Conservation (phyloP, 2,888 invertebrate species). For the Hypsopygia costalis region DNA sequence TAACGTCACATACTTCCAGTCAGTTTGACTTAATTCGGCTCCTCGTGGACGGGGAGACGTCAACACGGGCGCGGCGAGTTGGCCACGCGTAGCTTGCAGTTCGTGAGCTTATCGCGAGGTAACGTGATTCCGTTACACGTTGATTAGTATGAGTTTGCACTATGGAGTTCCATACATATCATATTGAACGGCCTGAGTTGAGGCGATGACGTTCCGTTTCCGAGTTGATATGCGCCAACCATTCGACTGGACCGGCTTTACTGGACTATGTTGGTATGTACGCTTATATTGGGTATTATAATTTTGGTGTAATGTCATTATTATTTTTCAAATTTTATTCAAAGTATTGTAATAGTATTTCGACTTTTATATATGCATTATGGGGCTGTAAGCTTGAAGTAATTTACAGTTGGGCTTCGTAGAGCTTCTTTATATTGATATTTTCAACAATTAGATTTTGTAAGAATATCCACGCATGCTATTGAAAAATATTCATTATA, state of each 20-base stretch:
- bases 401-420: conserved; percentile 31
- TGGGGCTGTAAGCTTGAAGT: conserved; percentile 35
- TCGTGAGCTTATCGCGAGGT: no score
- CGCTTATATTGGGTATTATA: not conserved
- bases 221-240: no score
- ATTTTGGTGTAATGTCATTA: not conserved
- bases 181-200: no score
- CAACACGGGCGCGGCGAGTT: no score
- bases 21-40: no score
- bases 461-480: conserved; percentile 30
- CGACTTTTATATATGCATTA: conserved; percentile 21
- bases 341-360: conserved; percentile 4
- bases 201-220: no score
- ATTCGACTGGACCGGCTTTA: not conserved
- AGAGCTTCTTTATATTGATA: conserved; percentile 25
- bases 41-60: no score
- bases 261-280: not conserved
- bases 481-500: conserved; percentile 28
- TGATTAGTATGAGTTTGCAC: no score
- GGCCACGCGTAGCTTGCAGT: no score
- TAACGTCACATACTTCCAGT: no score
- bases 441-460: conserved; percentile 3
- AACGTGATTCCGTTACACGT: no score
- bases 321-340: conserved; percentile 8
- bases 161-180: no score